phyloP scores from a whole-genome alignment of 2,797 vertebrate genomes.

The Cichlasoma orientale region DNA sequence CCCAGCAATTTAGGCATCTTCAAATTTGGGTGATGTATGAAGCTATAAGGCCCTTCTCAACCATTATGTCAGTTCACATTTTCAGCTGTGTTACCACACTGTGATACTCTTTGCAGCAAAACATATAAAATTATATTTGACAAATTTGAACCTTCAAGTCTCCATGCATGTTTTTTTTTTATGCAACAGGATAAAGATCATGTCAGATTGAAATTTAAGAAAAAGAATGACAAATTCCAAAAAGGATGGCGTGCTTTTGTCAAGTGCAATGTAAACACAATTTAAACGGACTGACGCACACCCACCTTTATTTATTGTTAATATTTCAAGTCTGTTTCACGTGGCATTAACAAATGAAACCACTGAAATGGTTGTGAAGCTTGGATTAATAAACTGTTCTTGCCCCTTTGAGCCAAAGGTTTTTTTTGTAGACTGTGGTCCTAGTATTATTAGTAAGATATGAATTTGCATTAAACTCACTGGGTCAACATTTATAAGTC shows the following conservation, averaged over 20 bases:
- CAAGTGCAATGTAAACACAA: neutral
- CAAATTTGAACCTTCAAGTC: neutral
- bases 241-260: neutral
- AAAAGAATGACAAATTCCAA: neutral
- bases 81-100: too few relatives aligned
- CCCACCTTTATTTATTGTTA: neutral
- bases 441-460: neutral
- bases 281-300: constrained; percentile 10
- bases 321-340: too few relatives aligned
- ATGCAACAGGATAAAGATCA: neutral
- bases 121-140: neutral
- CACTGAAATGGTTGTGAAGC: constrained; percentile 19
- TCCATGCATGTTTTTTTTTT: neutral
- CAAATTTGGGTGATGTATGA: neutral
- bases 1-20: neutral
- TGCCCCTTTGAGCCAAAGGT: neutral
- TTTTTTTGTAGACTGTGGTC: neutral
- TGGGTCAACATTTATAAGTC: too few relatives aligned
- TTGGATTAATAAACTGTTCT: constrained; percentile 9
- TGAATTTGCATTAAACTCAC: neutral
- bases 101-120: neutral
- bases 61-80: too few relatives aligned
- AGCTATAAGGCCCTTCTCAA: too few relatives aligned
- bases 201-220: constrained; percentile 5
- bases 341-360: neutral